Evolutionary conservation across 2,888 invertebrate species (phyloP), one percentile per base, ranked within the genome.

Genomic region (Thymelicus acteon): DNA sequence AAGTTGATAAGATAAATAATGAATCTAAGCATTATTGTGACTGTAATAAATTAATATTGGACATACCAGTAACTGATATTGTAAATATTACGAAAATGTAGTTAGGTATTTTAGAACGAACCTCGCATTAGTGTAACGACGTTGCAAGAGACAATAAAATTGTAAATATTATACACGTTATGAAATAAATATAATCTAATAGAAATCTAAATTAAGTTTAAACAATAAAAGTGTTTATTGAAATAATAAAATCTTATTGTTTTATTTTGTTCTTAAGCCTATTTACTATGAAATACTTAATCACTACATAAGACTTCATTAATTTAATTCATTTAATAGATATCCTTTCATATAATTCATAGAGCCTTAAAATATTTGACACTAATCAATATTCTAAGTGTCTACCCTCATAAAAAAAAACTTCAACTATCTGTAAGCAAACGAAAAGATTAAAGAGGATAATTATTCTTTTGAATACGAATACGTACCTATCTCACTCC

Each of bases 21-120:
- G 12, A 4, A 10, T 12, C 12, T 44, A 2, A 44, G 8, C 1
- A 37, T 6, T 37, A 37, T 48, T 37, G 48, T 31, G 31, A 62
- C 31, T 24, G 13, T 15, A 39, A 40, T 39, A 49, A n/a, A n/a
- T n/a, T 10, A 15, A 15, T 40, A 39, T 49, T 64, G 52, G 52
- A 64, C 72, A 77, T 76, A 81, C 19, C 49, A 75, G 75, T 58
- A 48, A 52, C 54, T 47, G 54, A 71, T 60, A 7, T 67, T 67
- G 67, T 67, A 67, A 67, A 60, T 66, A 66, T 15, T 37, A 60
- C 44, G 37, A 49, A 31, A 49, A 58, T 72, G 60, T 64, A 64
- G 60, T 60, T 73, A 64, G 60, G 54, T 73, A 67, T 60, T 60
- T 44, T 67, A 70, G 54, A 67, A 66, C 60, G 48, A 67, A 71